Evolutionary conservation across 1,140 invertebrate species (phyloP), one percentile per base, ranked within the genome.

Genomic region (Calosoma granatense): DNA sequence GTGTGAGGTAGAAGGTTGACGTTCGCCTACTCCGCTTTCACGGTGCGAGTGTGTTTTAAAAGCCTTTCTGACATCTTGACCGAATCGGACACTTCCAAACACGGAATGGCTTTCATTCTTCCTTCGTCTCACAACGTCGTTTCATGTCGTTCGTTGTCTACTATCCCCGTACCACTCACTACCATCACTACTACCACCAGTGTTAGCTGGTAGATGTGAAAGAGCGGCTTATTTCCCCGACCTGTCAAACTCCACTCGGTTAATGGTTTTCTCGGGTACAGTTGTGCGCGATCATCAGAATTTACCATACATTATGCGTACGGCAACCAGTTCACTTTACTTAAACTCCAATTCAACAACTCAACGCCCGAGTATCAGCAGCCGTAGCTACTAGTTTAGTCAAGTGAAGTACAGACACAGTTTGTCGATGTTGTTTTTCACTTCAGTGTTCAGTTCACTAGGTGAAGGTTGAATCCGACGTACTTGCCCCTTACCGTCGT

Each of bases 41-140:
- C 9, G 17, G 41, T 47, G 41, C 41, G 4, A 66, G 63, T 67
- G 64, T 67, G 66, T 67, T 69, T 70, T 70, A 70, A 70, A 70
- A 70, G 69, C 69, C 68, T 70, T 69, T 64, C 64, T 70, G 69
- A 70, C 69, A 70, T 70, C 69, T 70, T 70, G 69, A 70, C 69
- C 69, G 69, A 67, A 62, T 60, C 69, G 69, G 67, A 69, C 69
- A 64, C 62, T 64, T 63, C 55, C 62, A 65, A 67, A 70, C 69
- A 70, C 59, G 69, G 61, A 70, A 70, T 64, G 66, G 69, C 67
- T 52, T 59, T 59, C 56, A 39, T 23, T 20, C 39, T 36, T 52
- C 52, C 51, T 43, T 52, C n/a, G n/a, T n/a, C 21, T 36, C 51
- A 15, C 56, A 22, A 15, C 55, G 36, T 43, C 55, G 39, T 20